phyloP scores from a whole-genome alignment of 2,888 invertebrate species.

The Ormyrus rosae region DNA sequence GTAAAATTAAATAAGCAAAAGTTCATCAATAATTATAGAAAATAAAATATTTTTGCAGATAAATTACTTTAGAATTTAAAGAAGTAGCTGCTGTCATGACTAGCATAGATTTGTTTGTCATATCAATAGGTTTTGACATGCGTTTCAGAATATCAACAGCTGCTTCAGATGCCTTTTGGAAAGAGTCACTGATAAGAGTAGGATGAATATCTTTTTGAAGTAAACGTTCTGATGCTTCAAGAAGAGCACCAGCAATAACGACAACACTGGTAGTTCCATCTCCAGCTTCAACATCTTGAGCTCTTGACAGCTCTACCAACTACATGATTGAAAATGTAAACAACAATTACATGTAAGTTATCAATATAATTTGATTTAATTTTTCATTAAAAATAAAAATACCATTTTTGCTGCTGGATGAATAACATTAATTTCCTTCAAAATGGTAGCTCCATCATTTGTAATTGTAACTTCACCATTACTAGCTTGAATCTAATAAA shows the following conservation, averaged over 20 bases:
- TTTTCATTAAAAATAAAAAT: constrained; percentile 59
- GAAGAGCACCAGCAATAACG: constrained; percentile 95
- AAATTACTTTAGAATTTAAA: constrained; percentile 91
- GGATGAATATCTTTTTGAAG: constrained; percentile 97
- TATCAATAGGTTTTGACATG: constrained; percentile 91
- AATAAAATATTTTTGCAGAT: background rate
- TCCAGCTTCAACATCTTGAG: constrained; percentile 99
- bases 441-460: constrained; percentile 99
- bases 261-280: constrained; percentile 99
- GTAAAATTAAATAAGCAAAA: background rate
- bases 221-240: constrained; percentile 96
- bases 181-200: constrained; percentile 97
- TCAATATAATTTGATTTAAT: constrained; percentile 5
- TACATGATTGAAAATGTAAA: constrained; percentile 68
- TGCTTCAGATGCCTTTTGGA: constrained; percentile 89
- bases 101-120: constrained; percentile 90
- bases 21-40: background rate
- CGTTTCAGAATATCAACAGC: constrained; percentile 86
- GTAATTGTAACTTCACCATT: constrained; percentile 99
- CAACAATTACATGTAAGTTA: constrained; percentile 62
- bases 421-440: constrained; percentile 98
- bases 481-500: constrained; percentile 89
- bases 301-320: constrained; percentile 98
- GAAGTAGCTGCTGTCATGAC: constrained; percentile 98
- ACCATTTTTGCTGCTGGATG: constrained; percentile 99